Evolutionary conservation across 2,888 invertebrate genomes (phyloP).

Genomic region (Pachydiplax longipennis): DNA sequence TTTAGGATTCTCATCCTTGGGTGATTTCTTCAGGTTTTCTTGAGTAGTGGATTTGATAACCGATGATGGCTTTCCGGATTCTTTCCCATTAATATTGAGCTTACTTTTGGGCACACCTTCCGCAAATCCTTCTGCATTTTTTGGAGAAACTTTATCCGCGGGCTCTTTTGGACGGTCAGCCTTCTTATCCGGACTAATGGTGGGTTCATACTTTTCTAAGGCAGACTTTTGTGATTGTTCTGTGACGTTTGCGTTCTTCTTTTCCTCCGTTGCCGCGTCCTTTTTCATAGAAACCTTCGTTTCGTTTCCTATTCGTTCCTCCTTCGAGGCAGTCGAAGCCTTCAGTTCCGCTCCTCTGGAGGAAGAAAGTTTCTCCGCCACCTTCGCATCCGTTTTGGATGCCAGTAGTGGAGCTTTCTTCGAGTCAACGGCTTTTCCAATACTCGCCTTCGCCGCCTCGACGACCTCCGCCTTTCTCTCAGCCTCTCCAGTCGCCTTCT

Average conservation of each 20-base stretch:
- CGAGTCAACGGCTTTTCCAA: not conserved
- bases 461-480: not conserved
- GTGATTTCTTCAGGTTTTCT: not conserved
- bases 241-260: not conserved
- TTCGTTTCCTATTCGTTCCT: not conserved
- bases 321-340: not conserved
- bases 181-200: not conserved
- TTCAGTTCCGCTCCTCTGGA: not conserved
- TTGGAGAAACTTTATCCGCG: not conserved
- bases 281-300: not conserved
- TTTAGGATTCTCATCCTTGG: not conserved
- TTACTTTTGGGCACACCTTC: not conserved
- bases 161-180: not conserved
- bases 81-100: not conserved
- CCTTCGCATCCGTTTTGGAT: not conserved
- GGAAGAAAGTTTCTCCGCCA: not conserved
- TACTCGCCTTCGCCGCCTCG: not conserved
- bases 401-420: not conserved
- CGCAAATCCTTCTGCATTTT: not conserved
- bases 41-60: not conserved
- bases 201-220: not conserved
- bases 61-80: not conserved
- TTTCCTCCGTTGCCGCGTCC: not conserved
- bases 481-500: not conserved
- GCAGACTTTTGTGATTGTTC: not conserved